Percentiles rank a stretch among this genome's conserved stretches.
Conservation (phyloP, 2,888 invertebrate genomes). For the Troides helena region DNA sequence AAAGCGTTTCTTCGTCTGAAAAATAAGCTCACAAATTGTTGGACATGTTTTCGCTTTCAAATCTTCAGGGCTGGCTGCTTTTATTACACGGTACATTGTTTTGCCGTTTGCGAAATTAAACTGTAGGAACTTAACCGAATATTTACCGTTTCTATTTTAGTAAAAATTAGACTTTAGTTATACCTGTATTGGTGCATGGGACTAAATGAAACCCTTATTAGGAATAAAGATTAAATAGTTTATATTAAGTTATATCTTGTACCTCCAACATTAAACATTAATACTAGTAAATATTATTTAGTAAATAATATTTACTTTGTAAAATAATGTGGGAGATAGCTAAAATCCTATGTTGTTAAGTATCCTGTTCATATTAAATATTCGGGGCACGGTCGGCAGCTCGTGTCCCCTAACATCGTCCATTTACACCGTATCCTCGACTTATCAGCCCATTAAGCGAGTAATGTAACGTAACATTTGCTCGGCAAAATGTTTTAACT, state of each 20-base stretch:
- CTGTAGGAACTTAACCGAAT: not conserved
- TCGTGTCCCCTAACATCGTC: slow-evolving; percentile 2
- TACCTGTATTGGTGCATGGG: not conserved
- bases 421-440: slow-evolving; percentile 5
- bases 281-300: too few species aligned
- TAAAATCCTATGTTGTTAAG: not conserved
- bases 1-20: slow-evolving; percentile 4
- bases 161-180: not conserved
- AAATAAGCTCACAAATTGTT: slow-evolving; percentile 1
- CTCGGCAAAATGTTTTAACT: not conserved
- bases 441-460: slow-evolving; percentile 19
- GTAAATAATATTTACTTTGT: not conserved
- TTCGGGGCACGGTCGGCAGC: slow-evolving; percentile 5
- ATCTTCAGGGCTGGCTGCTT: not conserved
- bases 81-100: slow-evolving; percentile 2
- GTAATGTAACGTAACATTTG: slow-evolving; percentile 12
- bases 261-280: too few species aligned
- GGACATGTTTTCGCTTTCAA: slow-evolving; percentile 18
- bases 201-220: too few species aligned
- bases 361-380: slow-evolving; percentile 2
- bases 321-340: not conserved
- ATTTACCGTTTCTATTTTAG: not conserved
- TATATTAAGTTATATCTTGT: too few species aligned
- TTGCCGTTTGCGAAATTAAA: slow-evolving; percentile 10
- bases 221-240: too few species aligned